Base-by-base conservation (phyloP, 2,113 vertebrate species). In the Equus przewalskii region DNA sequence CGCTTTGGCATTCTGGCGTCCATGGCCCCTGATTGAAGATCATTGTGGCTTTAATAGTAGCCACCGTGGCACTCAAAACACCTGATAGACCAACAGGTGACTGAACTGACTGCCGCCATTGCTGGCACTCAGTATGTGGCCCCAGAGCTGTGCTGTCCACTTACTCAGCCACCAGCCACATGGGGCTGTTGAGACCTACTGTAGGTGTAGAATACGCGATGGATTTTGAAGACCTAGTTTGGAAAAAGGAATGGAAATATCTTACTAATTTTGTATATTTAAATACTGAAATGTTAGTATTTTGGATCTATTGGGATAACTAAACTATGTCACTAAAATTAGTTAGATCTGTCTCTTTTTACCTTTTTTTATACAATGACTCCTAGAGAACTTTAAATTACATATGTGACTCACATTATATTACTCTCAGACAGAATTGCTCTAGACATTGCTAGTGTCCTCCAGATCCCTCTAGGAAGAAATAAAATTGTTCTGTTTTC, bases 331-430 rank as follows among this genome's bases (percentile, higher is more conserved):
- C 19, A 62, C 24, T 58, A 69, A 85, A 78, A 80, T 36, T 18
- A 72, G 33, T 90, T 90, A 44, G 19, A 56, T 44, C 81, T 81
- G 41, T 79, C 54, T 80, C 54, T 85, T 78, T 83, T 96, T n/a
- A 41, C 22, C 7, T 54, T 91, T 73, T 89, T 41, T 64, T 67
- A 36, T 22, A n/a, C 41, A 83, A 49, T 70, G 49, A 88, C 24
- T 33, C 60, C 60, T 60, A 60, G 12, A 76, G 89, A 54, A 54
- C 22, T 62, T 79, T 2, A 60, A 75, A 91, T 91, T 70, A 56
- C n/a, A 30, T 44, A 33, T 44, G n/a, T 41, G 54, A 15, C 33
- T 83, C 30, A 75, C 18, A 26, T 92, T 82, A 33, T 64, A n/a
- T 80, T 87, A 62, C 28, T 87, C 16, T 51, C 60, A 26, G 54